phyloP scores from a whole-genome alignment of 2,113 vertebrate species.

The Eolophus roseicapilla region DNA sequence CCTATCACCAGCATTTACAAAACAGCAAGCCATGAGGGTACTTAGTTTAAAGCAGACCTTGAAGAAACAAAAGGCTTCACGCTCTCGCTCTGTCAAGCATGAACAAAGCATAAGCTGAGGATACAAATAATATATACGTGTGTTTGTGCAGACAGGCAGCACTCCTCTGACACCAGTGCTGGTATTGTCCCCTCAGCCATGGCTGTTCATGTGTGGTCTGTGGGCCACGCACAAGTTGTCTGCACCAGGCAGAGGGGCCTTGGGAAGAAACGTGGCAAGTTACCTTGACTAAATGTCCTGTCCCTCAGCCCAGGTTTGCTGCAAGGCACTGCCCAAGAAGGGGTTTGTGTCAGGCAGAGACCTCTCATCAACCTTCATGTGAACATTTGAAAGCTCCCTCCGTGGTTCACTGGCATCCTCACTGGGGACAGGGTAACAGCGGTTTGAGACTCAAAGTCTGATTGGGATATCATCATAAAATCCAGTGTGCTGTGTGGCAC shows the following conservation, averaged over 20 bases:
- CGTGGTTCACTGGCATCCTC: neutral
- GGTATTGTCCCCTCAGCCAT: fast-evolving
- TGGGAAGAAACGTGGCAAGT: neutral
- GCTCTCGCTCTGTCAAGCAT: neutral
- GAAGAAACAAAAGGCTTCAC: neutral
- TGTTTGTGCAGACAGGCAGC: neutral
- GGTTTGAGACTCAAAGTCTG: neutral
- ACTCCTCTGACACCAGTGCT: neutral
- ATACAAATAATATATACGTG: fast-evolving
- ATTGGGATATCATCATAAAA: fast-evolving
- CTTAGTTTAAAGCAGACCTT: neutral
- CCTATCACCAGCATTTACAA: constrained; percentile 3
- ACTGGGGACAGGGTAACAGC: neutral
- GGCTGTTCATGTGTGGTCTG: fast-evolving
- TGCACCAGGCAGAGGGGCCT: neutral
- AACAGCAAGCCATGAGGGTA: neutral
- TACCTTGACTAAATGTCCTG: neutral
- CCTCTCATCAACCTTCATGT: fast-evolving
- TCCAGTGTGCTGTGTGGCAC: neutral
- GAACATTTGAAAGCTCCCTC: neutral
- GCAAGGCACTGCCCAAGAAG: fast-evolving
- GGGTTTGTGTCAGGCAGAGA: neutral
- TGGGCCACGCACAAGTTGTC: fast-evolving
- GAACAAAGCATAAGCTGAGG: neutral
- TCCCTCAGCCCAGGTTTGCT: neutral